These are phyloP conservation scores for Sinonovacula constricta DNA, from an alignment of 1,140 invertebrate genomes.

Conservation along the genomic window DNA sequence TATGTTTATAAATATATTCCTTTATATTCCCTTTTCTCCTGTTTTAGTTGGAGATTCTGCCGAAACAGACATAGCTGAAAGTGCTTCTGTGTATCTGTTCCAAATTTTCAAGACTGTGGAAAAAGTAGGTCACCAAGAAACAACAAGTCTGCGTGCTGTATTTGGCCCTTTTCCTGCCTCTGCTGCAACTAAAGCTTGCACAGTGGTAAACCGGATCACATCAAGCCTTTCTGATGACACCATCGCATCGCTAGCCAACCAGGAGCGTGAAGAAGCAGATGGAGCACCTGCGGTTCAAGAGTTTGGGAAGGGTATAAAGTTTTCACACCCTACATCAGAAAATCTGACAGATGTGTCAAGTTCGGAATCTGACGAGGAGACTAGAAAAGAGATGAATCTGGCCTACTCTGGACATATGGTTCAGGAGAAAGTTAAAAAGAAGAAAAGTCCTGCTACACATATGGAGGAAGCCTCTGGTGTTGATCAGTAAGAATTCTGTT, in stretches of 20 bases:
- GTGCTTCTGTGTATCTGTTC: slow-evolving; percentile 82
- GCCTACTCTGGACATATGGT: slow-evolving; percentile 62
- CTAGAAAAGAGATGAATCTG: slow-evolving; percentile 79
- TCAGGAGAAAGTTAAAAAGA: slow-evolving; percentile 6
- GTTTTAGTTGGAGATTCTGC: slow-evolving; percentile 79
- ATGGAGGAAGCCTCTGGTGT: no score
- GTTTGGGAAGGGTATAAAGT: slow-evolving; percentile 75
- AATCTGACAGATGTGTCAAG: slow-evolving; percentile 51
- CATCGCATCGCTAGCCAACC: slow-evolving; percentile 50
- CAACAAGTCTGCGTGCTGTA: slow-evolving; percentile 65
- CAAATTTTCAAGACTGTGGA: slow-evolving; percentile 82
- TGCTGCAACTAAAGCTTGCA: slow-evolving; percentile 71
- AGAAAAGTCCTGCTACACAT: background rate
- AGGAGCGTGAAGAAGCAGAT: slow-evolving; percentile 62
- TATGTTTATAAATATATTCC: background rate
- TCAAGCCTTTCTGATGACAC: slow-evolving; percentile 71
- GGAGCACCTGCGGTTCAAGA: slow-evolving; percentile 64
- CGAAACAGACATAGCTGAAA: slow-evolving; percentile 82
- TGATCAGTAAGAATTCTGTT: no score
- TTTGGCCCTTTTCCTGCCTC: slow-evolving; percentile 77
- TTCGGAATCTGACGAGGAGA: slow-evolving; percentile 68
- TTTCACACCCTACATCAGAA: slow-evolving; percentile 40
- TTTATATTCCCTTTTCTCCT: slow-evolving; percentile 7
- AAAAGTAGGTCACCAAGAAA: slow-evolving; percentile 79
- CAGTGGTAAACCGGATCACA: slow-evolving; percentile 68